Conservation (phyloP, 2,797 vertebrate genomes). For the Zalophus californianus region DNA sequence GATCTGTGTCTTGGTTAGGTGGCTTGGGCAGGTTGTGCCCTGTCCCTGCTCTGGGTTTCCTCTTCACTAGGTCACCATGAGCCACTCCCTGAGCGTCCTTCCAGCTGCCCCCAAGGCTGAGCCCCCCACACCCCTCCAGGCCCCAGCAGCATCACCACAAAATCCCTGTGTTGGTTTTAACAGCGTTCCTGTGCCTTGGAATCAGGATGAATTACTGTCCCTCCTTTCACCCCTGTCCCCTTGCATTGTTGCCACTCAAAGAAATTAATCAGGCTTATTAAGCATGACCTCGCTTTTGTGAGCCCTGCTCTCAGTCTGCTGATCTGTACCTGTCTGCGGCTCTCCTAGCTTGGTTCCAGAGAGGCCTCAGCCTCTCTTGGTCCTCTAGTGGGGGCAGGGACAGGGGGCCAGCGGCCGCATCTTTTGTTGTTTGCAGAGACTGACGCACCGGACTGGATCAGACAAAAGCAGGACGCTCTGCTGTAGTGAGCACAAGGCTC, state of each 20-base stretch:
- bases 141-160: constrained; percentile 31
- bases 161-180: constrained; percentile 54
- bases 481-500: constrained; percentile 58
- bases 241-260: constrained; percentile 68
- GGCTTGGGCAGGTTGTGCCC: background rate
- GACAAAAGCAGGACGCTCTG: constrained; percentile 75
- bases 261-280: constrained; percentile 82
- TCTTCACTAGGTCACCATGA: background rate
- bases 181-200: constrained; percentile 28
- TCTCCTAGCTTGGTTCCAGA: background rate
- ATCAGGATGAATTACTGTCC: constrained; percentile 74
- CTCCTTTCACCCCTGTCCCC: constrained; percentile 67
- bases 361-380: background rate
- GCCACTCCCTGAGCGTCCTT: background rate
- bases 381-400: constrained; percentile 55
- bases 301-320: constrained; percentile 49
- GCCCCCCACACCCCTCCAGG: background rate
- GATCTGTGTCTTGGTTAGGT: background rate
- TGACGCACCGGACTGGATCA: constrained; percentile 36
- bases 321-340: constrained; percentile 69
- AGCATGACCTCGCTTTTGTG: constrained; percentile 73
- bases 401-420: constrained; percentile 58
- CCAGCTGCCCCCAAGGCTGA: background rate
- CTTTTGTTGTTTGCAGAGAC: constrained; percentile 77
- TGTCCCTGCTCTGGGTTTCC: background rate